Evolutionary conservation across 2,113 vertebrate species (phyloP).

Genomic region (Nothoprocta perdicaria): DNA sequence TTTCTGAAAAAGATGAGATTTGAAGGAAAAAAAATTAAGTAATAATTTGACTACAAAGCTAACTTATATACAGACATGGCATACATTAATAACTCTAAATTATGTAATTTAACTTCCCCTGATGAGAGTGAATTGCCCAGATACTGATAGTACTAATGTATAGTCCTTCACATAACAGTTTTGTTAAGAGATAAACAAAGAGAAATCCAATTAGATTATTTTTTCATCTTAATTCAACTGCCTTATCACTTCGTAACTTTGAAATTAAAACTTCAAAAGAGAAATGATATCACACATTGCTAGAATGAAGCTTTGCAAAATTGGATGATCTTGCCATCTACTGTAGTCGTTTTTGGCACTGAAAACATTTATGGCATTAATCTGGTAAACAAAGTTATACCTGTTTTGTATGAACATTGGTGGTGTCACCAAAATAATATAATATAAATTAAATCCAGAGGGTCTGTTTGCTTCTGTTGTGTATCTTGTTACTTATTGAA

Average conservation of each 20-base stretch:
- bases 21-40: background rate
- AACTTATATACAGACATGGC: background rate
- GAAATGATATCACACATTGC: background rate
- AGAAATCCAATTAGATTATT: background rate
- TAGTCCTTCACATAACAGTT: background rate
- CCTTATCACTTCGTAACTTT: background rate
- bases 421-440: background rate
- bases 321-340: background rate
- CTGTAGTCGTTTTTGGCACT: background rate
- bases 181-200: background rate
- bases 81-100: constrained; percentile 12
- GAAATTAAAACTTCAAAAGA: background rate
- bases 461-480: background rate
- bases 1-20: constrained; percentile 2
- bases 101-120: background rate
- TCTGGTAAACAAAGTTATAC: background rate
- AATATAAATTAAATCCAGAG: background rate
- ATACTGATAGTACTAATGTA: background rate
- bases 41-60: constrained; percentile 4
- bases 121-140: background rate
- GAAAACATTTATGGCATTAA: background rate
- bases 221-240: background rate
- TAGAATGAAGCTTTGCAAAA: constrained; percentile 5
- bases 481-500: too few relatives aligned
- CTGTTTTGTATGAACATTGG: background rate